Base-by-base conservation (phyloP, 1,140 invertebrate genomes). In the Drosophila watanabei region DNA sequence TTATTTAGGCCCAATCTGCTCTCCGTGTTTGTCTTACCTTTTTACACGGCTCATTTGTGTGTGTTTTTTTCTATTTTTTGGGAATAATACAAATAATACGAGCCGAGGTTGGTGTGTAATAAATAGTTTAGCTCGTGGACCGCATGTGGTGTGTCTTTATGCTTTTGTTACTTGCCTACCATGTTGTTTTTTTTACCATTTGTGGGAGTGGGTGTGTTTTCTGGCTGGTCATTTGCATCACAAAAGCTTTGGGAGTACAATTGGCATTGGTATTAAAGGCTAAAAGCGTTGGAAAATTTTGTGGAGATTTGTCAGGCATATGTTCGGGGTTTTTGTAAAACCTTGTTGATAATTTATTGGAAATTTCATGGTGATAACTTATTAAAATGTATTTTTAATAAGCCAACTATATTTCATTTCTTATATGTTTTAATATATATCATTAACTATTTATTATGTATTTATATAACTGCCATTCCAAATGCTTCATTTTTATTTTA, bases 71-170 rank as follows among this genome's bases (percentile, higher is more conserved):
- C 14, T 39, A 24, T 24, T 30, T 30, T 30, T 37, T 39, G 9
- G 28, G 70, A 46, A 41, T 59, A 72, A 60, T 71, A 71, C 43
- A 48, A 39, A 73, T 48, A 59, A 60, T 51, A 51, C 20, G n/a
- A 30, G n/a, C 68, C 30, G n/a, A 73, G 69, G 69, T 73, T 61
- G 52, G 61, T 60, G 48, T 56, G 61, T 84, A 79, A 86, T 78
- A 86, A 86, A 86, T 87, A 82, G 83, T 87, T 61, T 52, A 18
- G 69, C 71, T 71, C 52, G 69, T 75, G 75, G 69, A 87, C 83
- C 83, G 49, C 83, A 78, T 87, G 83, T 71, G 75, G 82, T 73
- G 41, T 45, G 68, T 24, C 46, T 82, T 45, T 49, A 30, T 46
- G 68, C 71, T 59, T 60, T 73, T 73, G 71, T 73, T 70, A 30